These are phyloP conservation scores for Anoncus sp. DNA, from an alignment of 2,888 invertebrate species.

Conservation along the genomic window DNA sequence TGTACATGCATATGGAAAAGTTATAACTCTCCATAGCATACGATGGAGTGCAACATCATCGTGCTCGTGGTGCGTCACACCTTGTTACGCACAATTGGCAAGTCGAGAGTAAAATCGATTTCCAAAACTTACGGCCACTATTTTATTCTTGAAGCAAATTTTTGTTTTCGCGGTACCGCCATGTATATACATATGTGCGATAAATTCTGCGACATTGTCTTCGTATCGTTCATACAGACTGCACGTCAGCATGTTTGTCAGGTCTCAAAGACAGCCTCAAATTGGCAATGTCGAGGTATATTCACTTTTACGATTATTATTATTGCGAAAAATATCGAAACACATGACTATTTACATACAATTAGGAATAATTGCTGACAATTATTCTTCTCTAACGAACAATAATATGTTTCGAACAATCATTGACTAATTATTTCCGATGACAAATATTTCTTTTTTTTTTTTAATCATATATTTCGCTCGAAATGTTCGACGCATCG, in stretches of 20 bases:
- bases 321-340: background rate
- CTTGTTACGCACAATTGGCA: constrained; percentile 49
- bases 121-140: constrained; percentile 58
- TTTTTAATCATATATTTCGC: no score
- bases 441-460: no score
- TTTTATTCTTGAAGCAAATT: constrained; percentile 48
- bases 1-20: background rate
- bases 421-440: background rate
- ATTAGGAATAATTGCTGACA: background rate
- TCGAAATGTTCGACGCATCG: no score
- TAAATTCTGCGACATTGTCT: constrained; percentile 32
- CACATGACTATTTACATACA: background rate
- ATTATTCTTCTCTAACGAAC: background rate
- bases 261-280: constrained; percentile 2
- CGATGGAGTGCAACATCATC: constrained; percentile 29
- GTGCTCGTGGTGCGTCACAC: constrained; percentile 53
- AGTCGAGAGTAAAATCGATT: constrained; percentile 29
- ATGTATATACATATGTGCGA: background rate
- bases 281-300: constrained; percentile 23
- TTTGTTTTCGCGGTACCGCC: constrained; percentile 15
- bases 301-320: background rate
- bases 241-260: background rate
- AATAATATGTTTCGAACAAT: background rate
- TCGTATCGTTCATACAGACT: background rate
- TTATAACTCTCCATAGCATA: background rate